phyloP scores from a whole-genome alignment of 2,113 vertebrate genomes.

The Eubucco bourcierii region DNA sequence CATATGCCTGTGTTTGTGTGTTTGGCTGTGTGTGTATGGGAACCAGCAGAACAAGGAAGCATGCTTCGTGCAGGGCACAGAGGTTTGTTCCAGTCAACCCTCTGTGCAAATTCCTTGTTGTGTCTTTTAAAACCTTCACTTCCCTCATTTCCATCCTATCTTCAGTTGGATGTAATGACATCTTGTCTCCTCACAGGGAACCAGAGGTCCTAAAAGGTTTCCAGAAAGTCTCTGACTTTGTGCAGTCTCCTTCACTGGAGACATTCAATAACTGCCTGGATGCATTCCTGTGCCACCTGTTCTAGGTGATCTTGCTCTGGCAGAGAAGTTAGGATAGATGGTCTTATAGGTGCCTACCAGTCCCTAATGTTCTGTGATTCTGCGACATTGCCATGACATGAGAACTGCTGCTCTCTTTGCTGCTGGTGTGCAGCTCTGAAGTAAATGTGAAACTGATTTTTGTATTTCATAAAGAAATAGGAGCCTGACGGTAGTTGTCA shows the following conservation, averaged over 20 bases:
- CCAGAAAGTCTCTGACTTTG: not conserved
- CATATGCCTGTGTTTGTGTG: not conserved
- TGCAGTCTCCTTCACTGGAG: too few species aligned
- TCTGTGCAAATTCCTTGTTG: not conserved
- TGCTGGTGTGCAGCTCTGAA: not conserved
- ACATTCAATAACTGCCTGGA: too few species aligned
- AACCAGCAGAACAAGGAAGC: not conserved
- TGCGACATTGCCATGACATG: too few species aligned
- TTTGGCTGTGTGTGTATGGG: not conserved
- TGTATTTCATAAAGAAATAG: not conserved
- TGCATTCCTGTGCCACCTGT: too few species aligned
- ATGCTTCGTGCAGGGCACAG: accelerated
- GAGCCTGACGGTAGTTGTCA: not conserved
- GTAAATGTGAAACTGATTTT: not conserved
- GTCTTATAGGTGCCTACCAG: too few species aligned
- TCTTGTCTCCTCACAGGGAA: not conserved
- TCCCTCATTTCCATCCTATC: not conserved
- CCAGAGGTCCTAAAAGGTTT: not conserved
- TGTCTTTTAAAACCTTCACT: not conserved
- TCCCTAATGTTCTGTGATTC: too few species aligned
- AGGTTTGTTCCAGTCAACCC: not conserved
- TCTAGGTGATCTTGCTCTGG: too few species aligned
- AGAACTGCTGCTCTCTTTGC: not conserved
- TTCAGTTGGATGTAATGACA: not conserved
- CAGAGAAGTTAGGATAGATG: too few species aligned